Conservation (phyloP, 2,888 invertebrate genomes). For the Sussaba pulchella region DNA sequence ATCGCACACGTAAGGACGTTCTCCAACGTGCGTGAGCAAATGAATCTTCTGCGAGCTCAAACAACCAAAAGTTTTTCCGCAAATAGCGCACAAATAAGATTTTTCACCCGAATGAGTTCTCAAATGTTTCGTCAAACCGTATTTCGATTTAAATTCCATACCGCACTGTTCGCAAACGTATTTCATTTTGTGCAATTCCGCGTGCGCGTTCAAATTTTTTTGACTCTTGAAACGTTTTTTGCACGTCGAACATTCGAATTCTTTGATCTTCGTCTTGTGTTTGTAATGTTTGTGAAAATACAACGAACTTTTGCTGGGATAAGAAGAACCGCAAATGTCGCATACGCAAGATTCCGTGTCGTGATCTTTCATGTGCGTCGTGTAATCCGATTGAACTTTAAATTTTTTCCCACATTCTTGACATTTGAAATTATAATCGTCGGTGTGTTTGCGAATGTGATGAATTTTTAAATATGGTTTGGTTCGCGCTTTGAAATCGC, state of each 20-base stretch:
- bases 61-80: conserved; percentile 79
- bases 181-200: conserved; percentile 78
- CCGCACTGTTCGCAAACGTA: conserved; percentile 81
- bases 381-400: conserved; percentile 85
- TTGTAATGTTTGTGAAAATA: conserved; percentile 81
- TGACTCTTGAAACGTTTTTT: conserved; percentile 79
- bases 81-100: conserved; percentile 79
- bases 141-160: conserved; percentile 80
- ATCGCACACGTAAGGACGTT: conserved; percentile 80
- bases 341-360: conserved; percentile 79
- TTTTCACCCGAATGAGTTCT: conserved; percentile 80
- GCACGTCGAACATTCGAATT: conserved; percentile 77
- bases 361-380: conserved; percentile 85
- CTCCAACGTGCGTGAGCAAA: conserved; percentile 78
- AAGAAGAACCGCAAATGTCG: conserved; percentile 80
- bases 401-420: conserved; percentile 86
- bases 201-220: conserved; percentile 78
- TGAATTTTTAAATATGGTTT: conserved; percentile 80
- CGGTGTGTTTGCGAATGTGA: conserved; percentile 79
- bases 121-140: conserved; percentile 79
- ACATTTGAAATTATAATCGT: conserved; percentile 85
- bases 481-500: conserved; percentile 79
- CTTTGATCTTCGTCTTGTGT: conserved; percentile 78
- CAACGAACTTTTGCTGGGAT: conserved; percentile 79
- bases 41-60: conserved; percentile 80